phyloP scores from a whole-genome alignment of 2,888 invertebrate genomes.

The Dasysyrphus albostriatus region DNA sequence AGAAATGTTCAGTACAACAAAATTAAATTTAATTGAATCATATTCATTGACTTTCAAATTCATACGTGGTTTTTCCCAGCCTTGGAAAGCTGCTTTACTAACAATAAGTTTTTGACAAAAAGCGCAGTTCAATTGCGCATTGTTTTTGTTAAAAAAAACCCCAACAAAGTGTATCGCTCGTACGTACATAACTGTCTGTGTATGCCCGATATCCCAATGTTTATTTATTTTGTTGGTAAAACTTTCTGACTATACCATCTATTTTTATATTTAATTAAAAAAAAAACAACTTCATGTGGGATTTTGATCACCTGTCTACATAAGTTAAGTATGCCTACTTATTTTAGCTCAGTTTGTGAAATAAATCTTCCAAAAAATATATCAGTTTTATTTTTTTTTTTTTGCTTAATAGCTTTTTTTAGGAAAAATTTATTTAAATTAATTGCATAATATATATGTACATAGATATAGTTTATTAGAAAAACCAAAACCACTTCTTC shows the following conservation, averaged over 20 bases:
- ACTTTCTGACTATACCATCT: neutral
- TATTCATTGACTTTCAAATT: no score
- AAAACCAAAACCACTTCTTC: slow-evolving; percentile 17
- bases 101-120: no score
- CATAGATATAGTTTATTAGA: neutral
- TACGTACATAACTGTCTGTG: no score
- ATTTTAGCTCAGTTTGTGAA: slow-evolving; percentile 1
- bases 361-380: neutral
- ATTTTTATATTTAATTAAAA: neutral
- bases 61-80: no score
- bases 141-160: no score
- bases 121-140: no score
- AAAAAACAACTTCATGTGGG: neutral
- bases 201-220: neutral
- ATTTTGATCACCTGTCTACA: neutral
- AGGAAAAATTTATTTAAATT: neutral
- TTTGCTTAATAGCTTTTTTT: neutral
- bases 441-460: neutral
- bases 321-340: neutral
- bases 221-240: neutral
- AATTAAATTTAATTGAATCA: no score
- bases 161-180: no score
- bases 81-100: no score
- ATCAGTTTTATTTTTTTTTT: neutral
- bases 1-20: no score